Base-by-base conservation (phyloP, 2,888 invertebrate genomes). In the Morpho achilles region DNA sequence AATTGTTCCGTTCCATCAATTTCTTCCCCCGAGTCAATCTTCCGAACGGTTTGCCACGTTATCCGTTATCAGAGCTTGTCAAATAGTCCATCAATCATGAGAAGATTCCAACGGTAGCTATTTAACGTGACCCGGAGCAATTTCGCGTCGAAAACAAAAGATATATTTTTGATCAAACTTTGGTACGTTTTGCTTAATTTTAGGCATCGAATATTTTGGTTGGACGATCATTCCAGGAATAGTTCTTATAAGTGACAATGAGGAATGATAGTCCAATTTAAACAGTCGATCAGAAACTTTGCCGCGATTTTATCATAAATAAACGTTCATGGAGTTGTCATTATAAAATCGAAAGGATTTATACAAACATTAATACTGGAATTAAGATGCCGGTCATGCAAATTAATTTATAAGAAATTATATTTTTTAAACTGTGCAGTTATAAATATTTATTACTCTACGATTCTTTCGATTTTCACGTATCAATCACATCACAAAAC, bases 1-100 rank as follows among this genome's bases (percentile, higher is more conserved):
- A 70, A 69, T 71, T 71, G 67, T 66, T 69, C 64, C 69, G 70
- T 75, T 72, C 69, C 72, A 73, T 75, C 75, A 74, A 71, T 73
- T 72, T 67, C 69, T 68, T 71, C 74, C 74, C 73, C 67, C 69
- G 64, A 72, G 72, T 72, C 74, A 72, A 81, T 84, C 83, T 82
- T 82, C 81, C 83, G 77, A 75, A 74, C 76, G 79, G 82, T 76
- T 84, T 76, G 75, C 77, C 77, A 70, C 78, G 77, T 68, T 71
- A 69, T 73, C 74, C 75, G 77, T 76, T 82, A 84, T 83, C 84
- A 76, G 74, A 69, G 75, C 75, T 72, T 73, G 78, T 72, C 75
- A 69, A 75, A 82, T 79, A 74, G 69, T 73, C 79, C 86, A 90
- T 89, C 88, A 87, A 90, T 89, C 89, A 89, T 76, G 69, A 66